Conservation (phyloP, 2,797 vertebrate genomes). For the Oreochromis mossambicus region DNA sequence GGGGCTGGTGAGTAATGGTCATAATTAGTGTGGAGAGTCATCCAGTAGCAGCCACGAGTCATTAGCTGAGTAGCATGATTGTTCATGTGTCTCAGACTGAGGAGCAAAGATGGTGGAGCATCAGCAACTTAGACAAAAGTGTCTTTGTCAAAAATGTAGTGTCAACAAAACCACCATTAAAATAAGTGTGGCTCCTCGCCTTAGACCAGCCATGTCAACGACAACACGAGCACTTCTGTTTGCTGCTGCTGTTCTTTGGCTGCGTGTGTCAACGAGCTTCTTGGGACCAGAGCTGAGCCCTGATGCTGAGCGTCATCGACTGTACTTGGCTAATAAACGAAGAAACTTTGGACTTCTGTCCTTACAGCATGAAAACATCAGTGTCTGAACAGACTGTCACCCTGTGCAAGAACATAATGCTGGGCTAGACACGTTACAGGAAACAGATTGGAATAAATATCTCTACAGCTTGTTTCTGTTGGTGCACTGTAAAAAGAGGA, state of each 20-base stretch:
- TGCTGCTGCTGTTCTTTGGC: neutral
- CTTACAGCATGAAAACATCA: neutral
- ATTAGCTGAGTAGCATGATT: too few species aligned
- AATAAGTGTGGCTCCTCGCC: neutral
- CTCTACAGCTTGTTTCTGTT: neutral
- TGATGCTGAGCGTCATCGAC: accelerated
- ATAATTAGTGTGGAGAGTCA: neutral
- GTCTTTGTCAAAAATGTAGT: too few species aligned
- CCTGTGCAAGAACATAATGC: accelerated
- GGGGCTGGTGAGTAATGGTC: neutral
- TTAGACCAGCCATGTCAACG: neutral
- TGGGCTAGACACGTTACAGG: neutral
- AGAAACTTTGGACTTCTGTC: neutral
- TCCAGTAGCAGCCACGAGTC: neutral
- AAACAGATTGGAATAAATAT: neutral
- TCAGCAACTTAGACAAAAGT: too few species aligned
- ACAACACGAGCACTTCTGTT: neutral
- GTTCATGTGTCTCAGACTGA: too few species aligned
- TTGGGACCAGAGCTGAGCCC: neutral
- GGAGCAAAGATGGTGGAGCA: too few species aligned
- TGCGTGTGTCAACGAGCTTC: neutral
- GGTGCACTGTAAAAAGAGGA: neutral
- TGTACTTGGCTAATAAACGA: neutral
- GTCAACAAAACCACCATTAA: accelerated
- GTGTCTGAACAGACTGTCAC: neutral